Evolutionary conservation across 1,140 invertebrate species (phyloP), one percentile per base, ranked within the genome.

Genomic region (Drosophila kikkawai): DNA sequence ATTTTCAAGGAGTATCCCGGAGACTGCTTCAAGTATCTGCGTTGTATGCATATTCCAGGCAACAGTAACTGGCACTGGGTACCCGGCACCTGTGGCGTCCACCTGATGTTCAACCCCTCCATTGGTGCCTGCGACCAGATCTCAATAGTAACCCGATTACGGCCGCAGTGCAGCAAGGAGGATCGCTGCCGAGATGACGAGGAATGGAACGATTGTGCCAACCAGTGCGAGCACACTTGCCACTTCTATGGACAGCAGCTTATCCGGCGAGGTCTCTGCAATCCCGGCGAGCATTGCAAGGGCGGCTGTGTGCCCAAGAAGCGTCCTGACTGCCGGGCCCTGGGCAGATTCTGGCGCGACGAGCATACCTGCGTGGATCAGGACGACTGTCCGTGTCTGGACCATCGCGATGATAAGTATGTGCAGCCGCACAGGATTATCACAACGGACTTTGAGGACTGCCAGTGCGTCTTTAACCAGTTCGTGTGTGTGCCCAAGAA

Each of bases 381-480:
- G 3, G 93, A 94, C 29, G 95, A 96, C 66, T 97, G 97, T 80
- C 95, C 95, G 4, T 97, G 96, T 80, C 92, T 94, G 32, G 94
- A 95, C 19, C 91, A 94, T 7, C 51, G 51, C 11, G 91, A 94
- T 32, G 95, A 95, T 34, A 91, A 94, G 56, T 91, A 94, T 7
- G 93, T 97, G 0, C 80, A 91, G 56, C 88, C 90, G 0, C 90
- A 92, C 53, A 84, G 79, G 57, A 82, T 80, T 4, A 83, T 91
- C n/a, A 45, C 81, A 0, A 68, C 58, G 5, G 83, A 91, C 17
- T 45, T 63, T 77, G 94, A 95, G 82, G 93, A 94, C 29, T 97
- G 96, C 79, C 96, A 97, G 75, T 97, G 97, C 91, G 94, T 93
- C 17, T 95, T 81, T 9, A 96, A 68, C 93, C 51, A 53, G 51